Evolutionary conservation across 2,797 vertebrate genomes (phyloP).

Genomic region (Poecilia velifera): DNA sequence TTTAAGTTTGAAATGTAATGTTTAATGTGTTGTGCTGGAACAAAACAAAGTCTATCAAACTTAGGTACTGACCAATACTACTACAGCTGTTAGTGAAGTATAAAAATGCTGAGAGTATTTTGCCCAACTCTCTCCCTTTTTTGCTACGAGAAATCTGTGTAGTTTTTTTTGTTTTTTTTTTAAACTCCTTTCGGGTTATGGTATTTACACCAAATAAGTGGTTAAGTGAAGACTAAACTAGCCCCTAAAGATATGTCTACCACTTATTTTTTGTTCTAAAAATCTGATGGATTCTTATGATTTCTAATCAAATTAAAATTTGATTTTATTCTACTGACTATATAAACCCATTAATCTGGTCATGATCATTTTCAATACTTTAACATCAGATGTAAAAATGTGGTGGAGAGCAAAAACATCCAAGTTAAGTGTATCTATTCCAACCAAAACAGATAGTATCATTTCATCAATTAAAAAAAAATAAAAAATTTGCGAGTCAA

Average conservation of each 20-base stretch:
- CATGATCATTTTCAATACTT: not conserved
- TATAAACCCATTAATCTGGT: not conserved
- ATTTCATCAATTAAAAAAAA: not conserved
- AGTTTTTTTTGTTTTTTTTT: not conserved
- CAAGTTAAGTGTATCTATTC: not conserved
- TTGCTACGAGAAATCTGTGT: not conserved
- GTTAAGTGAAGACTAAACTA: not conserved
- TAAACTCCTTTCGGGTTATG: not conserved
- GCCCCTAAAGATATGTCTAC: not conserved
- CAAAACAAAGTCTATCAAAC: not conserved
- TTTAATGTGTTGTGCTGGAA: not conserved
- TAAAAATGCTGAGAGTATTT: not conserved
- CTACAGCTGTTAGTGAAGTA: not conserved
- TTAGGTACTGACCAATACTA: not conserved
- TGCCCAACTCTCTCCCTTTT: not conserved
- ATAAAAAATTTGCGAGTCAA: too few species aligned
- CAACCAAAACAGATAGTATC: not conserved
- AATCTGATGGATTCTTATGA: not conserved
- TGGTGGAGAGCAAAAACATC: not conserved
- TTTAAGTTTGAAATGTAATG: not conserved
- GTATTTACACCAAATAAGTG: slow-evolving; percentile 8
- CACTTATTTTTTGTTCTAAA: not conserved
- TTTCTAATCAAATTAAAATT: not conserved
- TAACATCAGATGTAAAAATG: not conserved
- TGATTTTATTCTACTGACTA: not conserved